These are phyloP conservation scores for Cylloceria caligata DNA, from an alignment of 2,888 invertebrate genomes.

Conservation along the genomic window DNA sequence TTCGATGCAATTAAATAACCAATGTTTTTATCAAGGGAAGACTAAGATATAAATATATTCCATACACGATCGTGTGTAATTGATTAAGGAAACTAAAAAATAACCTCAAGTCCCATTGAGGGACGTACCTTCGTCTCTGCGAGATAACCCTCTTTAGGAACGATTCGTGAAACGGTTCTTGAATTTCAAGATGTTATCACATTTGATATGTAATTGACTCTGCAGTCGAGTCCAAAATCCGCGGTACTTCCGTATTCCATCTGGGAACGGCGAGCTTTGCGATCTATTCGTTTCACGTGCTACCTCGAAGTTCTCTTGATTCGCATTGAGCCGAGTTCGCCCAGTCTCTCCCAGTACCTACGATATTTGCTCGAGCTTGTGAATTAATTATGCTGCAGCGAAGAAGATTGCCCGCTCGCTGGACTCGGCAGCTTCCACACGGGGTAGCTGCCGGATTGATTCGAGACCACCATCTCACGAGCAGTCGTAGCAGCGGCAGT, in stretches of 20 bases:
- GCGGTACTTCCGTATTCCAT: slow-evolving; percentile 67
- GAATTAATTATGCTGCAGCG: slow-evolving; percentile 69
- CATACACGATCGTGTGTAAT: slow-evolving; percentile 41
- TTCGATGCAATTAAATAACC: neutral
- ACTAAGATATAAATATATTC: slow-evolving; percentile 2
- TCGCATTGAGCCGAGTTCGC: slow-evolving; percentile 37
- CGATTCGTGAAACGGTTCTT: slow-evolving; percentile 66
- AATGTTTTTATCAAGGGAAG: neutral
- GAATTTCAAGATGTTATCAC: slow-evolving; percentile 70
- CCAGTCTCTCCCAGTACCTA: slow-evolving; percentile 15
- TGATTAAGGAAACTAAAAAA: slow-evolving; percentile 40
- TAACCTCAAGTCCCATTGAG: slow-evolving; percentile 33
- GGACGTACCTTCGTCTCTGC: slow-evolving; percentile 29
- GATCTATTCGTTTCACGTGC: slow-evolving; percentile 58
- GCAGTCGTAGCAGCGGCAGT: slow-evolving; percentile 45
- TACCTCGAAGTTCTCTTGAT: slow-evolving; percentile 37
- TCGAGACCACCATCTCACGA: slow-evolving; percentile 61
- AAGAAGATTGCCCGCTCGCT: slow-evolving; percentile 66
- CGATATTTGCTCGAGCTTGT: slow-evolving; percentile 66
- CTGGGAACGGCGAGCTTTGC: slow-evolving; percentile 40
- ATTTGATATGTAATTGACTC: slow-evolving; percentile 68
- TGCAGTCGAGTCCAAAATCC: slow-evolving; percentile 36
- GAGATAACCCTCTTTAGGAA: slow-evolving; percentile 47
- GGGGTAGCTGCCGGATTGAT: slow-evolving; percentile 62
- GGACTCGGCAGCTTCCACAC: slow-evolving; percentile 49